These are phyloP conservation scores for Corythaeola cristata DNA, from an alignment of 2,113 vertebrate species.

Conservation along the genomic window DNA sequence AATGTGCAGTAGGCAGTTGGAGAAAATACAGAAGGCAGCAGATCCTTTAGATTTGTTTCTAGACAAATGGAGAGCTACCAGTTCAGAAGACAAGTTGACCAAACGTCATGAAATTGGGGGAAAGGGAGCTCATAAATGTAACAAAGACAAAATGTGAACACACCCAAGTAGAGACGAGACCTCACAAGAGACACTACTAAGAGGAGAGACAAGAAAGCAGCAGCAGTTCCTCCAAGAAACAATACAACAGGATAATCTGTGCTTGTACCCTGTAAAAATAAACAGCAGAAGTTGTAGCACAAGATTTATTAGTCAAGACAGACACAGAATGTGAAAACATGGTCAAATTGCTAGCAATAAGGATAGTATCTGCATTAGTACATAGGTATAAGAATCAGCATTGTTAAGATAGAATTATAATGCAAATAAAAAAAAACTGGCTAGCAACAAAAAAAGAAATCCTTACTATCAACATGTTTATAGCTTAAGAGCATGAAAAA, in stretches of 20 bases:
- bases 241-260: neutral
- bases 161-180: neutral
- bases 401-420: neutral
- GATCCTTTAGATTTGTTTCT: neutral
- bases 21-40: neutral
- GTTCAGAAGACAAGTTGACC: neutral
- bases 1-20: fast-evolving
- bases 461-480: neutral
- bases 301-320: neutral
- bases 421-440: neutral
- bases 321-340: neutral
- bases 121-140: neutral
- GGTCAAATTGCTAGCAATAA: neutral
- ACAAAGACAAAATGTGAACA: neutral
- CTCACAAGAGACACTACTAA: neutral
- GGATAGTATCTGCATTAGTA: neutral
- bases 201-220: neutral
- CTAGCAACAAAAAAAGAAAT: neutral
- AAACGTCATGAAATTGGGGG: neutral
- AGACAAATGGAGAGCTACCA: neutral
- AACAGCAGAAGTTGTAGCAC: neutral
- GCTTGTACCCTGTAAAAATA: neutral
- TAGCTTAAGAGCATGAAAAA: neutral
- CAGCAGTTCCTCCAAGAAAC: neutral
- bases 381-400: neutral